phyloP scores from a whole-genome alignment of 2,113 vertebrate genomes.

The Nibea albiflora region DNA sequence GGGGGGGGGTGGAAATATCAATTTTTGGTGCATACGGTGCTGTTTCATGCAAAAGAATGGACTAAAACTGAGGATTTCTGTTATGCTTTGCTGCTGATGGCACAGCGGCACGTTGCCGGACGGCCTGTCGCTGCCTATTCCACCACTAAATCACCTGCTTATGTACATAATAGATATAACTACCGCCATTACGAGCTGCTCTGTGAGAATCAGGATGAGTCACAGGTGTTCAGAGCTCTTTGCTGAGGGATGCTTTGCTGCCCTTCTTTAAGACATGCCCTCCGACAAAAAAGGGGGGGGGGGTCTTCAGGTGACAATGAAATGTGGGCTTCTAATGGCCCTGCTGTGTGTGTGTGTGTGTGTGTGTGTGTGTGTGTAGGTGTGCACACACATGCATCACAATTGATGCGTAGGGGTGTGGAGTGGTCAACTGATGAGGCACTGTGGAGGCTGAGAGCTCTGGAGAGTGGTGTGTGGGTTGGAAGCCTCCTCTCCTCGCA shows the following conservation, averaged over 20 bases:
- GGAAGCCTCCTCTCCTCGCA: constrained; percentile 75
- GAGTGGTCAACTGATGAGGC: constrained; percentile 81
- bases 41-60: not conserved
- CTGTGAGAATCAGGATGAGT: constrained; percentile 41
- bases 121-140: constrained; percentile 26
- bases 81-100: not conserved
- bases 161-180: constrained; percentile 28
- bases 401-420: constrained; percentile 79
- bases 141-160: constrained; percentile 31
- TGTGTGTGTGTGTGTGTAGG: constrained; percentile 30
- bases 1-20: not conserved
- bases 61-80: not conserved
- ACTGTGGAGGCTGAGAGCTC: constrained; percentile 83
- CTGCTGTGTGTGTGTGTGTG: constrained; percentile 36
- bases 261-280: constrained; percentile 43
- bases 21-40: not conserved
- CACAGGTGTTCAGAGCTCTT: constrained; percentile 63
- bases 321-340: constrained; percentile 60
- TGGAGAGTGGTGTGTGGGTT: constrained; percentile 82
- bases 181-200: constrained; percentile 32
- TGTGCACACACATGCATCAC: constrained; percentile 52
- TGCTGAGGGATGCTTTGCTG: constrained; percentile 31
- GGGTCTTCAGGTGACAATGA: constrained; percentile 60
- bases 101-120: constrained; percentile 4
- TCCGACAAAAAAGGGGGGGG: not conserved